Percentiles rank a stretch among this genome's conserved stretches.
Evolutionary conservation across 2,888 invertebrate genomes (phyloP).

Genomic region (Eudasyphora cyanicolor): DNA sequence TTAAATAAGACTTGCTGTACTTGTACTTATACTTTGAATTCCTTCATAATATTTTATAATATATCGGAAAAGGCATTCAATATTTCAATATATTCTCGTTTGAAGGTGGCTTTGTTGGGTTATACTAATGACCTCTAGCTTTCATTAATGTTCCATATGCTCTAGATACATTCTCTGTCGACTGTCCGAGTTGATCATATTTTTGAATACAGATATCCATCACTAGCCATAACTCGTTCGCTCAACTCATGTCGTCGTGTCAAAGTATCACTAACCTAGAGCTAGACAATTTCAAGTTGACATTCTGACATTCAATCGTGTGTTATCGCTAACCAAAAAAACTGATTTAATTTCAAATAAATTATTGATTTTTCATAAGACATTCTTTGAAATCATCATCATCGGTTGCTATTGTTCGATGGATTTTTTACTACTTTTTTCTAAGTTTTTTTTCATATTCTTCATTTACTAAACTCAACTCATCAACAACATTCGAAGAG

Average conservation of each 20-base stretch:
- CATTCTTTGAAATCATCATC: conserved; percentile 26
- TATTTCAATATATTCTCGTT: too few relatives aligned
- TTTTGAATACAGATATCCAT: not conserved
- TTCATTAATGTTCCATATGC: not conserved
- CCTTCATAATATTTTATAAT: too few relatives aligned
- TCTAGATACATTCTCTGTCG: not conserved
- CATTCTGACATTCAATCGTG: not conserved
- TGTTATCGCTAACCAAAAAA: conserved; percentile 5
- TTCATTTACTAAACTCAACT: conserved; percentile 14
- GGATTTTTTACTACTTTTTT: not conserved
- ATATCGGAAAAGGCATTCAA: too few relatives aligned
- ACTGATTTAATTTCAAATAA: conserved; percentile 12
- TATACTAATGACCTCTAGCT: too few relatives aligned
- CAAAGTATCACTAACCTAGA: not conserved
- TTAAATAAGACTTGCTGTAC: too few relatives aligned
- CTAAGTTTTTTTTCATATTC: not conserved
- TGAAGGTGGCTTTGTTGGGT: too few relatives aligned
- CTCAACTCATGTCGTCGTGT: not conserved
- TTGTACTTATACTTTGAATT: too few relatives aligned
- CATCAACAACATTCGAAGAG: conserved; percentile 12
- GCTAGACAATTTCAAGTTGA: not conserved
- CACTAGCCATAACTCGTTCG: not conserved
- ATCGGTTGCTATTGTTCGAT: not conserved
- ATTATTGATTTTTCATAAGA: conserved; percentile 15
- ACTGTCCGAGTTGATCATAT: not conserved